These are phyloP conservation scores for Phalloptychus januarius DNA, from an alignment of 2,797 vertebrate species.

Conservation along the genomic window DNA sequence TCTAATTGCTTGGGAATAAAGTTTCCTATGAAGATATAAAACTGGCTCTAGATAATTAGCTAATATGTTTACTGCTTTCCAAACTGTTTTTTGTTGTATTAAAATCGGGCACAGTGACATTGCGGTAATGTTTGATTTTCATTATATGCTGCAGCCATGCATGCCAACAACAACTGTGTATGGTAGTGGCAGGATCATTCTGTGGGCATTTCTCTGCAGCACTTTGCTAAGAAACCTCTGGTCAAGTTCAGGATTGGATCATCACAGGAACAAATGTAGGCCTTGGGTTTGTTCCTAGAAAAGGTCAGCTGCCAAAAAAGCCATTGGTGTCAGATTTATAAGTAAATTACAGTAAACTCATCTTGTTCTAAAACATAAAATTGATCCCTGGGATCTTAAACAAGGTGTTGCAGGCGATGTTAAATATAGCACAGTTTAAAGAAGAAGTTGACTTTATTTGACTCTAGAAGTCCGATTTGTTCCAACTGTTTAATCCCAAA, in stretches of 20 bases:
- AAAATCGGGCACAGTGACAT: neutral
- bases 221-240: neutral
- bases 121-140: neutral
- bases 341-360: neutral
- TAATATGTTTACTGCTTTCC: neutral
- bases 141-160: neutral
- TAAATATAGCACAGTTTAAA: neutral
- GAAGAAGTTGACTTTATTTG: neutral
- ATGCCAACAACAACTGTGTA: neutral
- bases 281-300: neutral
- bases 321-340: neutral
- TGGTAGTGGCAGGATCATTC: neutral
- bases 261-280: neutral
- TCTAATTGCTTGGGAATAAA: neutral
- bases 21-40: neutral
- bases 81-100: neutral
- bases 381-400: neutral
- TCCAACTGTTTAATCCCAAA: constrained; percentile 26
- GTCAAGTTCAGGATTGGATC: neutral
- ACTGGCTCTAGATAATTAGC: neutral
- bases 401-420: neutral
- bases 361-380: neutral
- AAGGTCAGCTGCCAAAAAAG: neutral
- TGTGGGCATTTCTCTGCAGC: neutral
- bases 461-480: constrained; percentile 10